Evolutionary conservation across 2,888 invertebrate genomes (phyloP).

Genomic region (Pristionchus maxplancki): DNA sequence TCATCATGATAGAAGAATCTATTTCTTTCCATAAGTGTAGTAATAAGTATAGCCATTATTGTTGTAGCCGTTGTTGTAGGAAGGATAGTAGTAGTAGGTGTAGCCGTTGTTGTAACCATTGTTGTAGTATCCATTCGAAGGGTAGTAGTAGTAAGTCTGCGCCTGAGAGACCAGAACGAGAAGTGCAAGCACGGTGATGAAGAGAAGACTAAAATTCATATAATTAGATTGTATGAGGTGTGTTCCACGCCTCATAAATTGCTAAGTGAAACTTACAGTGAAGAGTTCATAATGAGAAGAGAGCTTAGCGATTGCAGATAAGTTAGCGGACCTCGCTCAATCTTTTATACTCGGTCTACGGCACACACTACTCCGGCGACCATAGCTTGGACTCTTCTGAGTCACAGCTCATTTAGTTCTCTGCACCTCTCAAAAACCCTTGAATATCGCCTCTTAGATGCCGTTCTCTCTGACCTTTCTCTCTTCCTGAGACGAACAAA

Average conservation of each 20-base stretch:
- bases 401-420: not conserved
- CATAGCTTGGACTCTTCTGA: not conserved
- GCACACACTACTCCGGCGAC: not conserved
- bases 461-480: not conserved
- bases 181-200: not conserved
- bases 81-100: not conserved
- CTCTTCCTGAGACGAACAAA: not conserved
- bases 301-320: not conserved
- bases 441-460: not conserved
- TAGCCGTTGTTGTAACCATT: not conserved
- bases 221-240: not conserved
- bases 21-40: not conserved
- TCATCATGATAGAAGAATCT: not conserved
- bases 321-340: not conserved
- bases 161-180: not conserved
- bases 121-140: not conserved
- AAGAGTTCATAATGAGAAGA: not conserved
- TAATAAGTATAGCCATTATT: not conserved
- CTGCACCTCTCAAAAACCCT: not conserved
- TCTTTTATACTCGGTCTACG: not conserved
- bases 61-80: not conserved
- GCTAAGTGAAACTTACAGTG: not conserved
- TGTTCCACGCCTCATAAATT: not conserved
- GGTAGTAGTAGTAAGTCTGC: not conserved
- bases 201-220: not conserved